Evolutionary conservation across 2,113 vertebrate species (phyloP).

Genomic region (Lutjanus erythropterus): DNA sequence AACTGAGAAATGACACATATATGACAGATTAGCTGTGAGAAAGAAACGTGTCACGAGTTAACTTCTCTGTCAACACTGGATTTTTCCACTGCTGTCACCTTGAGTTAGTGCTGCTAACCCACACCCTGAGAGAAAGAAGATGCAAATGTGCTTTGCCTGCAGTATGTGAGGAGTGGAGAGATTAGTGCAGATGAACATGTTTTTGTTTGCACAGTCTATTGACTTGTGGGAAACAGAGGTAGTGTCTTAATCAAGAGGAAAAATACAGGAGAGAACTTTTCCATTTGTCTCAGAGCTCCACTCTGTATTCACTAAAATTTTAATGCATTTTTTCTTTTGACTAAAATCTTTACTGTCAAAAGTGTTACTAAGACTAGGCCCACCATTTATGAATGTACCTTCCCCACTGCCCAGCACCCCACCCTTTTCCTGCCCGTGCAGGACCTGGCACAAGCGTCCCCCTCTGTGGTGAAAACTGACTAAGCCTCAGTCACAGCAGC

Average conservation of each 20-base stretch:
- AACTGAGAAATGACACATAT: slow-evolving; percentile 15
- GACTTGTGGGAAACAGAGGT: background rate
- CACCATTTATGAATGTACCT: slow-evolving; percentile 15
- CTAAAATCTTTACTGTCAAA: background rate
- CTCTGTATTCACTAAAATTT: background rate
- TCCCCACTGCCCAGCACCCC: slow-evolving; percentile 30
- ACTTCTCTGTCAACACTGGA: slow-evolving; percentile 28
- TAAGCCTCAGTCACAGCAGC: slow-evolving; percentile 62
- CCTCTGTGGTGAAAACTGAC: slow-evolving; percentile 53
- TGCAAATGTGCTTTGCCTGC: background rate
- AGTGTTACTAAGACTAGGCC: background rate
- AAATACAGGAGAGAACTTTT: background rate
- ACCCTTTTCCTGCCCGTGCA: slow-evolving; percentile 62
- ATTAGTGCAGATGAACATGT: slow-evolving; percentile 6
- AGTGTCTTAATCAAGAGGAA: background rate
- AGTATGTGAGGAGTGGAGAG: background rate
- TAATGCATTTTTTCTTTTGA: background rate
- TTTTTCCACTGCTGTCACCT: slow-evolving; percentile 49
- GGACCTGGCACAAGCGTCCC: slow-evolving; percentile 52
- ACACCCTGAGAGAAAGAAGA: slow-evolving; percentile 37
- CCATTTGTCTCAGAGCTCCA: background rate
- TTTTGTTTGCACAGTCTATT: slow-evolving; percentile 10
- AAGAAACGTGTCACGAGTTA: slow-evolving; percentile 27
- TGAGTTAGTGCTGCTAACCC: slow-evolving; percentile 10
- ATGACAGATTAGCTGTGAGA: slow-evolving; percentile 17